phyloP scores from a whole-genome alignment of 1,140 invertebrate genomes.

The Leguminivora glycinivorella region DNA sequence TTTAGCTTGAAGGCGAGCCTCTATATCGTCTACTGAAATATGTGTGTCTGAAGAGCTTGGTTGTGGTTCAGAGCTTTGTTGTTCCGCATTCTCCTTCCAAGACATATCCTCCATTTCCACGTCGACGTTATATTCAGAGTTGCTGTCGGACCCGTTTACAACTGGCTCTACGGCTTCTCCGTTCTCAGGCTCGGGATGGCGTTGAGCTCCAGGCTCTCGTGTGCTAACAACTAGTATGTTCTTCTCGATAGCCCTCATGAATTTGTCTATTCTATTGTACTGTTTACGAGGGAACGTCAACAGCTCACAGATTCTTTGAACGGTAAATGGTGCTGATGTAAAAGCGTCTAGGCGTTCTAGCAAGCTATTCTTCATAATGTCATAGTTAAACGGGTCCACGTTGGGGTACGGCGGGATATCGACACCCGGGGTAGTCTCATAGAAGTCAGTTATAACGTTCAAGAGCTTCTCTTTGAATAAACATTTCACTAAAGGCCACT shows the following conservation, averaged over 20 bases:
- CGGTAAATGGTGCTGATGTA: slow-evolving; percentile 95
- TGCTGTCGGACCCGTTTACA: slow-evolving; percentile 80
- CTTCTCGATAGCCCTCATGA: slow-evolving; percentile 96
- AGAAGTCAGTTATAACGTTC: slow-evolving; percentile 92
- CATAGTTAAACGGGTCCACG: slow-evolving; percentile 94
- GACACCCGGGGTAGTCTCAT: slow-evolving; percentile 87
- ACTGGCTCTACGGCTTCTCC: slow-evolving; percentile 82
- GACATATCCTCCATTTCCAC: slow-evolving; percentile 84
- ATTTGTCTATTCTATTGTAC: slow-evolving; percentile 97
- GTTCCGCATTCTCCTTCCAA: slow-evolving; percentile 76
- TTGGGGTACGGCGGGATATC: slow-evolving; percentile 91
- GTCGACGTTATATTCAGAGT: slow-evolving; percentile 83
- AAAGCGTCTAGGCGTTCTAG: slow-evolving; percentile 91
- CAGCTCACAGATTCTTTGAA: slow-evolving; percentile 96
- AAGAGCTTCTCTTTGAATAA: slow-evolving; percentile 93
- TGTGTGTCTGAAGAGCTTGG: slow-evolving; percentile 69
- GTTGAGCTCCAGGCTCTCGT: slow-evolving; percentile 88
- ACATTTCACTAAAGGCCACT: slow-evolving; percentile 92
- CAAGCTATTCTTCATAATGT: slow-evolving; percentile 91
- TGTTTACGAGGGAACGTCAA: slow-evolving; percentile 94
- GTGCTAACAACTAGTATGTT: slow-evolving; percentile 97
- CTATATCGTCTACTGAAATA: slow-evolving; percentile 64
- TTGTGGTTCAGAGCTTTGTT: slow-evolving; percentile 59
- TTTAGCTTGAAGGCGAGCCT: slow-evolving; percentile 59
- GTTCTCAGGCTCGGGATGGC: slow-evolving; percentile 82